Percentiles rank a stretch among this genome's conserved stretches.
Evolutionary conservation across 2,113 vertebrate species (phyloP).

Genomic region (zebrafish (Danio rerio)): DNA sequence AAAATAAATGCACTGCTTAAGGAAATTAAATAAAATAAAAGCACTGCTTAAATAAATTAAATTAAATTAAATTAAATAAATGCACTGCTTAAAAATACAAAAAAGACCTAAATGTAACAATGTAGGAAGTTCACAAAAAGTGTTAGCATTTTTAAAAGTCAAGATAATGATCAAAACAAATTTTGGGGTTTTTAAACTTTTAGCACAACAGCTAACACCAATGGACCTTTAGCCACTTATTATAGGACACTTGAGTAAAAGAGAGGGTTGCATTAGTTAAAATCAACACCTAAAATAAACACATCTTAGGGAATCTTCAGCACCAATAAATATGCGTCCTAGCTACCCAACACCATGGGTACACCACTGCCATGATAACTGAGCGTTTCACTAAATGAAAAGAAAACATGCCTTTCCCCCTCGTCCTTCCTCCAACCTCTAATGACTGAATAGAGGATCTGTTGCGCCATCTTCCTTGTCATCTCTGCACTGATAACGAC

Average conservation of each 20-base stretch:
- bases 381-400: not conserved
- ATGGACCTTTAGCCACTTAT: not conserved
- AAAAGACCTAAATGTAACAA: too few species aligned
- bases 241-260: not conserved
- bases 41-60: too few species aligned
- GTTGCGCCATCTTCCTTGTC: not conserved
- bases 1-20: too few species aligned
- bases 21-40: too few species aligned
- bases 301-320: not conserved
- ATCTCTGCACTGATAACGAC: not conserved
- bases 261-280: not conserved
- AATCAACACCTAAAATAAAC: not conserved
- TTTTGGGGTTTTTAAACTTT: not conserved
- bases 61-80: too few species aligned
- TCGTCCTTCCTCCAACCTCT: conserved; percentile 10
- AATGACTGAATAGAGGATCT: conserved; percentile 11
- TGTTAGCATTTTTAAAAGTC: too few species aligned
- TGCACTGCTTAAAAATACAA: too few species aligned
- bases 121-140: not conserved
- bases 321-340: too few species aligned
- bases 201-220: too few species aligned
- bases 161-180: not conserved
- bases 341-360: not conserved
- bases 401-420: not conserved
- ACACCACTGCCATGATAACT: conserved; percentile 8